Evolutionary conservation across 2,113 vertebrate genomes (phyloP).

Genomic region (Oceanites oceanicus): DNA sequence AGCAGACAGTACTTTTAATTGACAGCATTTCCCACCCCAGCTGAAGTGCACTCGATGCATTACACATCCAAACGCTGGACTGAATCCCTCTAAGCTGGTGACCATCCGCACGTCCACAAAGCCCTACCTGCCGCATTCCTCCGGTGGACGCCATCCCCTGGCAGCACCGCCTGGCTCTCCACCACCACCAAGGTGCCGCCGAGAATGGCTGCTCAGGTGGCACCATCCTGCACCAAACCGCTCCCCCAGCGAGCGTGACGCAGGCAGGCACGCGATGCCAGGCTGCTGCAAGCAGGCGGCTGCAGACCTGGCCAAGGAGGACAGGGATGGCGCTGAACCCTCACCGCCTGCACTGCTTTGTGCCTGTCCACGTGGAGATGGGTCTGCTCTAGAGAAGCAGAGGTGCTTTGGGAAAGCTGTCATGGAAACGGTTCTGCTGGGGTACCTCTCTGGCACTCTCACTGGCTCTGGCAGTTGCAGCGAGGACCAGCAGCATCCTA

Average conservation of each 20-base stretch:
- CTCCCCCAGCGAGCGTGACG: not conserved
- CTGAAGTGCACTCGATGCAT: not conserved
- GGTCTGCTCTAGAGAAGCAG: not conserved
- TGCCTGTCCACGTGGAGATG: not conserved
- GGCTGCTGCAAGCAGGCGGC: not conserved
- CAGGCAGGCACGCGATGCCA: not conserved
- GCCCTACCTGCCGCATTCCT: not conserved
- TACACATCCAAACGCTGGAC: not conserved
- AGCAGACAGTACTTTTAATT: not conserved
- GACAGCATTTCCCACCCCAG: not conserved
- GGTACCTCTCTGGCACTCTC: not conserved
- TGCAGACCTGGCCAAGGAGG: not conserved
- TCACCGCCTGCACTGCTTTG: not conserved
- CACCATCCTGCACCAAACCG: not conserved
- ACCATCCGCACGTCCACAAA: rapidly evolving
- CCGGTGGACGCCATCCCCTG: not conserved
- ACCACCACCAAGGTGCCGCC: not conserved
- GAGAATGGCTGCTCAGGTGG: not conserved
- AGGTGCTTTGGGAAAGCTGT: not conserved
- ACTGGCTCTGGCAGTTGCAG: not conserved
- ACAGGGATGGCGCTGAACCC: not conserved
- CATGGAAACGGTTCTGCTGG: not conserved
- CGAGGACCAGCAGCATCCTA: not conserved
- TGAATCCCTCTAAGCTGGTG: not conserved
- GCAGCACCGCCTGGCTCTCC: not conserved